Evolutionary conservation across 2,113 vertebrate genomes (phyloP).

Genomic region (Cinclus mexicanus): DNA sequence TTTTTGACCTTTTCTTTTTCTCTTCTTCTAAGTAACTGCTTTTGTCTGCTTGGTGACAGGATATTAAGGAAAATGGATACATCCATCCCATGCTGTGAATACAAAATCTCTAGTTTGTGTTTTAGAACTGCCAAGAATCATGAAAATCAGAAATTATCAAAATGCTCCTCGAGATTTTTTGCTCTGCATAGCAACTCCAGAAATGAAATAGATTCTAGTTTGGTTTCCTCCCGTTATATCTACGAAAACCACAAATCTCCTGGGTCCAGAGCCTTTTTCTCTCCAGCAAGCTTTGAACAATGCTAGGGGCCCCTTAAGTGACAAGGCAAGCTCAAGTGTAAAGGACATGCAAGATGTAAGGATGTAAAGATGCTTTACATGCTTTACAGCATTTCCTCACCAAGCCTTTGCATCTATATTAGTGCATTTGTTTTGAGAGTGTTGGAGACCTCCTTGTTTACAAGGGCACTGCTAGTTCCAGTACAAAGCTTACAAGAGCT

Average conservation of each 20-base stretch:
- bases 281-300: neutral
- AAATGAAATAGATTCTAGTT: neutral
- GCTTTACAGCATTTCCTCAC: neutral
- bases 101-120: neutral
- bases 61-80: neutral
- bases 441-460: rapidly evolving
- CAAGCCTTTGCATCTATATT: neutral
- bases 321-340: neutral
- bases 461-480: rapidly evolving
- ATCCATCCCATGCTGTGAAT: neutral
- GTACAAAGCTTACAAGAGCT: rapidly evolving
- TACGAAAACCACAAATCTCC: neutral
- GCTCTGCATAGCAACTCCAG: neutral
- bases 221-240: neutral
- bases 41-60: neutral
- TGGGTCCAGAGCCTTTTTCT: neutral
- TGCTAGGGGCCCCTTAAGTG: neutral
- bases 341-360: neutral
- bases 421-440: neutral
- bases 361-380: neutral
- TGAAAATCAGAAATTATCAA: neutral
- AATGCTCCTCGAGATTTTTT: neutral
- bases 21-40: neutral
- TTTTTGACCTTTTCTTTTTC: slow-evolving; percentile 28
- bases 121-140: neutral